A percentile compares a stretch with the other conserved stretches of the same genome.
These are phyloP conservation scores for Aldabrachelys gigantea DNA, from an alignment of 2,113 vertebrate genomes.

Conservation along the genomic window DNA sequence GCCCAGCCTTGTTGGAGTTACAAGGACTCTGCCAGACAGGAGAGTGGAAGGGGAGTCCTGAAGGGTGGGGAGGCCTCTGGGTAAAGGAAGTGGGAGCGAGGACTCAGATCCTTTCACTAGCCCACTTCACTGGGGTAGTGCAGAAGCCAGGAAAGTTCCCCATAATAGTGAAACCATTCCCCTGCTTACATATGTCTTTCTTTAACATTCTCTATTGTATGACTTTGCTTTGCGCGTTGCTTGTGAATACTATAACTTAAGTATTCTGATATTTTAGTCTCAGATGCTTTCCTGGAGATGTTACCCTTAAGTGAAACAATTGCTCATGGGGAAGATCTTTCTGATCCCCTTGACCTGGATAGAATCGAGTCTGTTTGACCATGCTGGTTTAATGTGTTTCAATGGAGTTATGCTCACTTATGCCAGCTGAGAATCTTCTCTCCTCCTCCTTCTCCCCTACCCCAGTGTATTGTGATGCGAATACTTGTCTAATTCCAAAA, in stretches of 20 bases:
- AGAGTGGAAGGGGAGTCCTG: too few species aligned
- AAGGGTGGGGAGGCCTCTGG: too few species aligned
- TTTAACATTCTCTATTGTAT: not conserved
- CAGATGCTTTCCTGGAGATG: not conserved
- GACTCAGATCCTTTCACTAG: too few species aligned
- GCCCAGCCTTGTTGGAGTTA: too few species aligned
- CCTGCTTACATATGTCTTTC: not conserved
- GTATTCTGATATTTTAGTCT: not conserved
- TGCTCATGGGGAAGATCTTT: not conserved
- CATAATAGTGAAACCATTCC: too few species aligned
- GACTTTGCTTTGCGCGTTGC: not conserved
- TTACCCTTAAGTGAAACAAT: not conserved
- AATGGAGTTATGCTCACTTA: not conserved
- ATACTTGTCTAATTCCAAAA: too few species aligned
- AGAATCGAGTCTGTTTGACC: not conserved
- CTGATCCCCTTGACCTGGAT: not conserved
- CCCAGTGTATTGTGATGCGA: too few species aligned
- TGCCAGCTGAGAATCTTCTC: not conserved
- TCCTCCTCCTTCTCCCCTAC: rapidly evolving
- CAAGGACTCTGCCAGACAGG: too few species aligned
- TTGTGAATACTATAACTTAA: not conserved
- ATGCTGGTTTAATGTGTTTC: not conserved
- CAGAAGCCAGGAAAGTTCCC: too few species aligned
- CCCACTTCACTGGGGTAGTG: too few species aligned
- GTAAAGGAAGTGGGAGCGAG: too few species aligned